Base-by-base conservation (phyloP, 2,888 invertebrate species). In the Elegia similella region DNA sequence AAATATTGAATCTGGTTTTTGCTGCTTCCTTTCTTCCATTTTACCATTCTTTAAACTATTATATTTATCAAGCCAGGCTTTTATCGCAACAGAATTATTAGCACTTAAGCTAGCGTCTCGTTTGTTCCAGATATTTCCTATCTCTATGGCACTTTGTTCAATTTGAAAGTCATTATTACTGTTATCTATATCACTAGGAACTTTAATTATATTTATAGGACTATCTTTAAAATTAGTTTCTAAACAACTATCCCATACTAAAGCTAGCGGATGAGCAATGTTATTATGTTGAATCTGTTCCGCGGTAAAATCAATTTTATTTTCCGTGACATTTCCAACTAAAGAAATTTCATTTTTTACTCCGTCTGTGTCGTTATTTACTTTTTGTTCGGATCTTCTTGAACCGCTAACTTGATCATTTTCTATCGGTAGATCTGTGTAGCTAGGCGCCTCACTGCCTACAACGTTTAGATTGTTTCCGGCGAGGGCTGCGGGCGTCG, bases 381-480 rank as follows among this genome's bases (percentile, higher is more conserved):
- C 77, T 81, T 80, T 77, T 65, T 71, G 72, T 66, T 59, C 65
- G 62, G 59, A 60, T 71, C 73, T 75, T 66, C 78, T 75, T 73
- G 82, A 73, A 63, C 76, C 80, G 78, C 85, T 88, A 87, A 82
- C 77, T 76, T 78, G 84, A 81, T 82, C 84, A 86, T 88, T 80
- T 75, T 80, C 76, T 73, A 74, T 74, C 69, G 68, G 73, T 70
- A 64, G 71, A 61, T 75, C 69, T 62, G 66, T 64, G 60, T 67
- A 72, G 61, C 67, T 70, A 61, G 70, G 67, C 60, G 63, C 65
- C 65, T 62, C 67, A 61, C 69, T 74, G 65, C 67, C 75, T 73
- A 76, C 75, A 73, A 68, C 76, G 79, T 86, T 86, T 66, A 84
- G 82, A 88, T 88, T 87, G 78, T 83, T 86, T 91, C 91, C 91